Base-by-base conservation (phyloP, 2,113 vertebrate species). In the Trogon surrucura region DNA sequence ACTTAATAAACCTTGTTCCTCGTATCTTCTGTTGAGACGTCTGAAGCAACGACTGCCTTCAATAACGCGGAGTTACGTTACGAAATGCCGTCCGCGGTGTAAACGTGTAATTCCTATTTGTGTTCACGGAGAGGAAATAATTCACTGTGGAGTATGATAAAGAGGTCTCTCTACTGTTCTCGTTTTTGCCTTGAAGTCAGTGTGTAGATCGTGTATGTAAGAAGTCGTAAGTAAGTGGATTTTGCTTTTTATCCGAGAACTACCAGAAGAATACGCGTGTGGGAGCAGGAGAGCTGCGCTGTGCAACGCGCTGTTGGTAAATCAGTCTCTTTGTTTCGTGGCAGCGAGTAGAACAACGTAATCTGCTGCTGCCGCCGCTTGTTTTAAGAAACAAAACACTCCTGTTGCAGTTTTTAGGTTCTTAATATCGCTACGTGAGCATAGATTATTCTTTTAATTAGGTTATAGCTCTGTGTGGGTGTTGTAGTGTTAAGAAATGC, bases 141-240 rank as follows among this genome's bases (percentile, higher is more conserved):
- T 0, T 70, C 54, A 5, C 2, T 54, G 50, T 6, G 16, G 45
- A 45, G 23, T 61, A 38, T 0, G 11, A 17, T n/a, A 21, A 30
- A 74, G 38, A 88, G 30, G 58, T 58, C 51, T 80, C 51, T 71
- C 3, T 34, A 8, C 23, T 13, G 11, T 51, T 71, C 23, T 82
- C 11, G 13, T 44, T 78, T 67, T 71, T 70, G 47, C 60, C 41
- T n/a, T 60, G 34, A 69, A 82, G 51, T 44, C 64, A 53, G 30
- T 54, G 10, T 57, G 19, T 25, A 70, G 62, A 10, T 25, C 18
- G 12, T 75, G 32, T 53, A 1, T 67, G 38, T 85, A 53, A 56
- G 65, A 94, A 62, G 7, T 73, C 51, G 0, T n/a, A 74, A 92
- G 64, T 44, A 72, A 83, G 62, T 18, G 77, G 67, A 64, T 51